Base-by-base conservation (phyloP, 2,113 vertebrate species). In the Leucosticte australis region DNA sequence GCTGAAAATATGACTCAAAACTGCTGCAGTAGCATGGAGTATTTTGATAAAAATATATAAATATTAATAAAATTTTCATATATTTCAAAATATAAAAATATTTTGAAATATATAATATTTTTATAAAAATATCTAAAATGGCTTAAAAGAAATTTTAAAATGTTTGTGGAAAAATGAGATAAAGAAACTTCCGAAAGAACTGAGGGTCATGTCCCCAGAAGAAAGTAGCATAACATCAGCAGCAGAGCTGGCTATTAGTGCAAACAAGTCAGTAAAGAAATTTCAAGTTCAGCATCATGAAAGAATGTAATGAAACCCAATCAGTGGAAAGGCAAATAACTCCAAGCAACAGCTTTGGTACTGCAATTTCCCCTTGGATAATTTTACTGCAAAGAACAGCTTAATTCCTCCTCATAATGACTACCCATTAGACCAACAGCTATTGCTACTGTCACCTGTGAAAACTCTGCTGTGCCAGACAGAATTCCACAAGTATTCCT, bases 331-430 rank as follows among this genome's bases (percentile, higher is more conserved):
- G 68, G 83, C 78, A 96, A 94, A 70, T 86, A 88, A 86, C 59
- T 74, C 73, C 47, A 80, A 83, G 85, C 46, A 88, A 64, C 18
- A 88, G 55, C 71, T 86, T 49, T 42, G 39, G 9, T 63, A 42
- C 20, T 80, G 59, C 39, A 77, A 7, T 91, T 76, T 90, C 77
- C 63, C 55, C 74, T 73, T 83, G 90, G 83, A 74, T 79, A 85
- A 85, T 76, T 95, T 91, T 85, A 96, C 42, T 87, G 81, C 65
- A 20, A 91, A 90, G 70, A 95, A 83, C 56, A 63, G 75, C 64
- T 70, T 81, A 80, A 91, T 94, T 96, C 47, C 52, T 63, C 11
- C 89, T 78, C 56, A 22, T 78, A 82, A 91, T 27, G 39, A 59
- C 42, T 50, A 15, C 42, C 33, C 77, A 82, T 71, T 78, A 96